These are phyloP conservation scores for Coregonus suidteri DNA, from an alignment of 2,797 vertebrate species.

Conservation along the genomic window DNA sequence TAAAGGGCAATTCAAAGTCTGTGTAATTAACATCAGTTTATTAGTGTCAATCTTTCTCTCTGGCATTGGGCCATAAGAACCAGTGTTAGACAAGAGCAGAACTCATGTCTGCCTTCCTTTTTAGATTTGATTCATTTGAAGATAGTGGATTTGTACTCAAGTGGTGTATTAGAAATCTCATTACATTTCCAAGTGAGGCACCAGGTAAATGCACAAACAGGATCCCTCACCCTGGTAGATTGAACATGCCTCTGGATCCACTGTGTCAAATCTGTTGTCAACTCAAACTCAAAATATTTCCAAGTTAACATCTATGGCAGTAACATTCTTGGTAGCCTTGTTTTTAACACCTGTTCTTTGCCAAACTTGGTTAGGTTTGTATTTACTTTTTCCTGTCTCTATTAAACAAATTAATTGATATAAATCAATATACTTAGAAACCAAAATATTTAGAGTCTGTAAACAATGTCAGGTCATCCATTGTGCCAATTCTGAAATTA, in stretches of 20 bases:
- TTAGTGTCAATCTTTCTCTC: slow-evolving; percentile 78
- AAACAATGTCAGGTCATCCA: too few species aligned
- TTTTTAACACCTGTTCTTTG: too few species aligned
- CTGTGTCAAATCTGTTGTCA: neutral
- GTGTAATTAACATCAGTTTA: slow-evolving; percentile 76
- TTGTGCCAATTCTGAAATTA: too few species aligned
- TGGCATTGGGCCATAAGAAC: slow-evolving; percentile 9
- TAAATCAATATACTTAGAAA: too few species aligned
- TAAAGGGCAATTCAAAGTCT: slow-evolving; percentile 77
- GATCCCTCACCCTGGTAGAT: neutral
- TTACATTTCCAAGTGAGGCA: neutral
- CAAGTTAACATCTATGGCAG: too few species aligned
- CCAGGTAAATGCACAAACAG: neutral
- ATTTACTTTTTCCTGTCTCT: too few species aligned
- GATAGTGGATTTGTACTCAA: neutral
- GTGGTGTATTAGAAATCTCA: neutral
- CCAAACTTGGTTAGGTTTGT: too few species aligned
- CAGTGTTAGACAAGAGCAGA: neutral
- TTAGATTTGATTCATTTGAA: neutral
- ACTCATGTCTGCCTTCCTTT: neutral
- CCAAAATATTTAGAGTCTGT: too few species aligned
- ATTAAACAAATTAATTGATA: too few species aligned
- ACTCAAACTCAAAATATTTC: neutral
- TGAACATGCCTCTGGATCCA: neutral
- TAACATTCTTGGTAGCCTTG: too few species aligned